Base-by-base conservation (phyloP, 1,140 invertebrate genomes). In the Ylistrum balloti region DNA sequence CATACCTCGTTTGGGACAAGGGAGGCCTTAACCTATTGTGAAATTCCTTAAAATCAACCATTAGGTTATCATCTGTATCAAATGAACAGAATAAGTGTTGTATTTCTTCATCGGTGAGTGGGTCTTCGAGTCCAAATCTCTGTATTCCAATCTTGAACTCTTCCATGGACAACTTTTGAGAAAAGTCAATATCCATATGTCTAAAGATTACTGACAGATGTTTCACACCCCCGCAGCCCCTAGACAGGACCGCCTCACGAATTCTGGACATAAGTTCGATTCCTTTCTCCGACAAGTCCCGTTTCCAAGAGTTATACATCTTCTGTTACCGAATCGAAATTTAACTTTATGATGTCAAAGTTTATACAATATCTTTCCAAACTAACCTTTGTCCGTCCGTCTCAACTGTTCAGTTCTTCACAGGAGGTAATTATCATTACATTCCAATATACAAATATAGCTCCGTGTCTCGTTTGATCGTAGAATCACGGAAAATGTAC, bases 1-100 rank as follows among this genome's bases (percentile, higher is more conserved):
- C 97, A 89, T 97, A 96, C 35, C 99, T 97, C 2, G 96, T 97
- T 5, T 98, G 97, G 0, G 97, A 97, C 98, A 99, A 98, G 0
- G 98, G 98, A 0, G 98, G 98, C 98, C 92, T 90, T n/a, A 95
- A 90, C 35, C 93, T 89, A 15, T 92, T 48, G 87, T 95, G 91
- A 86, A 95, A 94, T 90, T 95, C 95, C 3, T 92, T 86, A 92
- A 95, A 95, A 45, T 95, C 95, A 33, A 95, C 94, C 22, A 88
- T 86, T 2, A 93, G 92, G 86, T 93, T 94, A 0, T 90, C 56
- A 87, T 95, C 94, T 85, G 86, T 93, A 88, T 95, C 95, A 48
- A 95, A 92, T 0, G 89, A 90, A 20, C 90, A 48, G 90, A 95
- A 95, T n/a, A 95, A 90, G 5, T 89, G 20, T 7, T 90, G 86